Base-by-base conservation (phyloP, 1,140 invertebrate genomes). In the Brachionus koreanus region DNA sequence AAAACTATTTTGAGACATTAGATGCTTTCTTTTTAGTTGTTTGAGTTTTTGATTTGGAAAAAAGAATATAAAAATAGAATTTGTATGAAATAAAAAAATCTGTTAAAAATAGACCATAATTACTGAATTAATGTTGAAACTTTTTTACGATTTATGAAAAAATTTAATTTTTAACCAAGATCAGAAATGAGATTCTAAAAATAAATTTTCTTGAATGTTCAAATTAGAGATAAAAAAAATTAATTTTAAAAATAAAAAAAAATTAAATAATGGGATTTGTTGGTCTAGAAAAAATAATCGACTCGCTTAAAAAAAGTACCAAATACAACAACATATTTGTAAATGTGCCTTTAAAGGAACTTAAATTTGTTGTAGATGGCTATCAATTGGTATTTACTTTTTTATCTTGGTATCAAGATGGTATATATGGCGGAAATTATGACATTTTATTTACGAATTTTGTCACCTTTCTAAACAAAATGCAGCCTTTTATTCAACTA, bases 251-350 rank as follows among this genome's bases (percentile, higher is more conserved):
- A 19, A 9, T 57, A n/a, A 13, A 57, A n/a, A 13, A 57, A 57
- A 57, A 10, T 57, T 37, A 42, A 16, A 69, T 39, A 69, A 69
- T 69, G 65, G 65, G 65, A 37, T 69, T 69, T 69, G 16, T 69
- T 37, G 65, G 65, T 16, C n/a, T 69, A 9, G 65, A 69, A 69
- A 69, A 69, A 69, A 69, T 69, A 39, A 16, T 69, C 13, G 37
- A 69, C 19, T 42, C 65, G 4, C 16, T 69, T 16, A 69, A 69
- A 69, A 69, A 69, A 19, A 69, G 65, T 12, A 19, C 10, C 10
- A 69, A 39, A 69, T n/a, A 7, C 6, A 69, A 37, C 5, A 69
- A 39, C 3, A 16, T 42, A 37, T 69, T 69, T 9, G 65, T 37
- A 19, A 69, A 69, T 37, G 65, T 69, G 12, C 65, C 65, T 16